Percentiles rank a stretch among this genome's conserved stretches.
phyloP scores from a whole-genome alignment of 1,140 invertebrate genomes.

The Hyles euphorbiae region DNA sequence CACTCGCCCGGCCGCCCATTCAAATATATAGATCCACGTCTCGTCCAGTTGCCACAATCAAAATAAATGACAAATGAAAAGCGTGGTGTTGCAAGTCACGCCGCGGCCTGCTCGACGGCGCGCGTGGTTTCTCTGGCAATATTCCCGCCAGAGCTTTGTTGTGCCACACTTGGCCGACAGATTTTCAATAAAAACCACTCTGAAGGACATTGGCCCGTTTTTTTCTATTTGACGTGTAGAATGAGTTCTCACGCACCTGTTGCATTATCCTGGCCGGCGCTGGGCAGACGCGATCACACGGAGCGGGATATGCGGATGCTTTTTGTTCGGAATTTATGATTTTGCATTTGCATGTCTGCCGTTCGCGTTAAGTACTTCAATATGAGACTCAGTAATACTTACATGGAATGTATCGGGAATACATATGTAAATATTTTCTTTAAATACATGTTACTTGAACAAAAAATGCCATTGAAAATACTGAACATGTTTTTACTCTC shows the following conservation, averaged over 20 bases:
- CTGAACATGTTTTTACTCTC: too few species aligned
- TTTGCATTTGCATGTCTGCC: too few species aligned
- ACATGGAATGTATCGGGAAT: too few species aligned
- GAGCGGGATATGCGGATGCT: too few species aligned
- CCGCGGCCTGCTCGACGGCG: slow-evolving; percentile 24
- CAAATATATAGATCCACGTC: slow-evolving; percentile 69
- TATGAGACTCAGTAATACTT: too few species aligned
- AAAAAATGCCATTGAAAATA: too few species aligned
- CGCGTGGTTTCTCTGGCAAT: slow-evolving; percentile 41
- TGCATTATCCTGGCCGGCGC: slow-evolving; percentile 11
- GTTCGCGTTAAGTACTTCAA: too few species aligned
- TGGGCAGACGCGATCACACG: too few species aligned
- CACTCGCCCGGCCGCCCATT: slow-evolving; percentile 3
- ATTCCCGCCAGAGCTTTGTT: slow-evolving; percentile 57
- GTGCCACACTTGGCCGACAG: slow-evolving; percentile 45
- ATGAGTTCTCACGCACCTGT: slow-evolving; percentile 65
- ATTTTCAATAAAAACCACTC: slow-evolving; percentile 61
- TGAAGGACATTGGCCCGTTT: slow-evolving; percentile 48
- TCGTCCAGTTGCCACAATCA: slow-evolving; percentile 71
- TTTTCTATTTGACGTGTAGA: slow-evolving; percentile 38
- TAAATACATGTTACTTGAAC: too few species aligned
- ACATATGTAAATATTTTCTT: too few species aligned
- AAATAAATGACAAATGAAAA: slow-evolving; percentile 76
- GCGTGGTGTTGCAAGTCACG: slow-evolving; percentile 70
- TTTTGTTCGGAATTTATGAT: too few species aligned